A percentile compares a stretch with the other conserved stretches of the same genome.
Conservation (phyloP, 2,888 invertebrate species). For the Hypolimnas misippus region DNA sequence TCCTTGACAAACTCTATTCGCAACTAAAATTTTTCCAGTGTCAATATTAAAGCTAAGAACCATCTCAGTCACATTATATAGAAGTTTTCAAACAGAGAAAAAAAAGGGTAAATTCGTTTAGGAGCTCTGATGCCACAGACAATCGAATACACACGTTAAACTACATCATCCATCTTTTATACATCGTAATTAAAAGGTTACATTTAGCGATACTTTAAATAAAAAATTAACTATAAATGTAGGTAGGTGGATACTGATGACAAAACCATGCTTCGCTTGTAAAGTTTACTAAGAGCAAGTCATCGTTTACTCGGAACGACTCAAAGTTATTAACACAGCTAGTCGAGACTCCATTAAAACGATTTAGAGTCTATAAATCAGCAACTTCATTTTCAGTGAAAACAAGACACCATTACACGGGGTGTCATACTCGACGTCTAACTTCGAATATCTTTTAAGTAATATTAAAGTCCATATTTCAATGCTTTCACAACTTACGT, state of each 20-base stretch:
- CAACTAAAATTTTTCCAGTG: too few relatives aligned
- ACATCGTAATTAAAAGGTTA: too few relatives aligned
- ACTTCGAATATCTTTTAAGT: constrained; percentile 36
- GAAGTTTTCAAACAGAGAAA: too few relatives aligned
- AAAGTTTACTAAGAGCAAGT: constrained; percentile 26
- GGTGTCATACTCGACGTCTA: constrained; percentile 27
- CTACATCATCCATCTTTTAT: too few relatives aligned
- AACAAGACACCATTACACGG: constrained; percentile 32
- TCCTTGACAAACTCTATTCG: too few relatives aligned
- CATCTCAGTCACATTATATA: too few relatives aligned
- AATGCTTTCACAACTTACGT: constrained; percentile 32
- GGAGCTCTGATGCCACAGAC: too few relatives aligned
- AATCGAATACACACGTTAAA: too few relatives aligned
- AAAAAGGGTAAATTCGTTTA: too few relatives aligned
- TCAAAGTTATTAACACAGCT: constrained; percentile 41
- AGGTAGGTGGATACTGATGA: background rate
- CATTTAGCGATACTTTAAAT: too few relatives aligned
- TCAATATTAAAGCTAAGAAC: too few relatives aligned
- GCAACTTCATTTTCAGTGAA: constrained; percentile 44
- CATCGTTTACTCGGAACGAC: constrained; percentile 31
- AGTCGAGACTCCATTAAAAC: constrained; percentile 45
- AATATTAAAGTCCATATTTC: constrained; percentile 41
- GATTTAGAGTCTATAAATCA: constrained; percentile 55
- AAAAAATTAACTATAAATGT: background rate
- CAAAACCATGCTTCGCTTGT: background rate